phyloP scores from a whole-genome alignment of 1,140 invertebrate species.

The Macrosteles quadrilineatus region DNA sequence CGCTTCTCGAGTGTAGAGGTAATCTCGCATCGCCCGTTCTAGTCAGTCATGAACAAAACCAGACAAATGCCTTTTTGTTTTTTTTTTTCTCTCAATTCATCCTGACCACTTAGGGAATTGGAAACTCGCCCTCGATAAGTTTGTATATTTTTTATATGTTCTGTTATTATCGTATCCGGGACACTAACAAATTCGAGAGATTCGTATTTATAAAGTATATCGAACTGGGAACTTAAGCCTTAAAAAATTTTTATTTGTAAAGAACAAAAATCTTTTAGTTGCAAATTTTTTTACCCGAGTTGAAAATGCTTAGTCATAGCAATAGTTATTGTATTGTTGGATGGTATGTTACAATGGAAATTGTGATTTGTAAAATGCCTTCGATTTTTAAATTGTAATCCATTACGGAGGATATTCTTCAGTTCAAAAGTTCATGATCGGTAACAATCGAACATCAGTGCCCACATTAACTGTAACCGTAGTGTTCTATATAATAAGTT shows the following conservation, averaged over 20 bases:
- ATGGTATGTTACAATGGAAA: constrained; percentile 2
- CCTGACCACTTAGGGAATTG: neutral
- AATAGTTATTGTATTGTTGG: constrained; percentile 8
- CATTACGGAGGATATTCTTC: no score
- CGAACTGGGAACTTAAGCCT: no score
- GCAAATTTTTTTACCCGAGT: no score
- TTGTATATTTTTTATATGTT: constrained; percentile 20
- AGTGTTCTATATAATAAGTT: no score
- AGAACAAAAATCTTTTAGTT: no score
- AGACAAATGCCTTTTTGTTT: neutral
- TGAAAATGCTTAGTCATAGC: constrained; percentile 4
- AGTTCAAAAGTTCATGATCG: no score
- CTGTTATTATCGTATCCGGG: constrained; percentile 4
- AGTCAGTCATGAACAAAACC: constrained; percentile 7
- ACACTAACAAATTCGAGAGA: constrained; percentile 1
- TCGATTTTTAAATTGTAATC: neutral
- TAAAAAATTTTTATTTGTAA: no score
- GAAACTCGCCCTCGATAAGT: constrained; percentile 11
- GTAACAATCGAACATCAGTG: neutral
- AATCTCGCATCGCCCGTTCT: neutral
- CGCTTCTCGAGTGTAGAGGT: neutral
- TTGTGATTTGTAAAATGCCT: constrained; percentile 23
- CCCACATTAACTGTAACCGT: constrained; percentile 10
- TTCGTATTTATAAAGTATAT: no score
- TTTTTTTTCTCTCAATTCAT: neutral